A percentile compares a stretch with the other conserved stretches of the same genome.
Conservation (phyloP, 2,113 vertebrate genomes). For the Eonycteris spelaea region DNA sequence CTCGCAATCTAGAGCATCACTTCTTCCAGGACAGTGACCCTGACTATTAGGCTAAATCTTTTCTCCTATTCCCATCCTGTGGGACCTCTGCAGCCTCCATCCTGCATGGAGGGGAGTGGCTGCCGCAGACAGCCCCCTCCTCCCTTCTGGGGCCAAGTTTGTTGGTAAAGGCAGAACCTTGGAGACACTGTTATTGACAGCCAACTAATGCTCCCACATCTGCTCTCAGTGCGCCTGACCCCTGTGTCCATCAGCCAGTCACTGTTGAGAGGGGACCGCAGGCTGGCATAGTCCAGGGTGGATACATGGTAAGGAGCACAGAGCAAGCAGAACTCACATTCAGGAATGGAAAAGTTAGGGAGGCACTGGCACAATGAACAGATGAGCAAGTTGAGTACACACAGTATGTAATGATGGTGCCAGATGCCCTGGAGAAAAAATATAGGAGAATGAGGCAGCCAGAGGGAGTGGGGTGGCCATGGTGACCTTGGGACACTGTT, state of each 20-base stretch:
- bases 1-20: slow-evolving; percentile 3
- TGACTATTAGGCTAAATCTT: background rate
- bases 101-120: no score
- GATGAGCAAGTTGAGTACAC: accelerated
- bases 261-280: accelerated
- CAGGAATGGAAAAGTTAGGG: accelerated
- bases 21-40: accelerated
- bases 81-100: background rate
- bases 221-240: accelerated
- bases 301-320: accelerated
- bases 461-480: accelerated
- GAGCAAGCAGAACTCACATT: accelerated
- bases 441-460: background rate
- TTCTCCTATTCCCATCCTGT: accelerated
- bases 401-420: accelerated
- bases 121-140: accelerated
- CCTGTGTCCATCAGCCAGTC: background rate
- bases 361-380: background rate
- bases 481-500: background rate
- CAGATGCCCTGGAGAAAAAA: background rate
- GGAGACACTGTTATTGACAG: accelerated
- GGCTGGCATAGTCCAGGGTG: accelerated
- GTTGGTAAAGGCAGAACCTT: background rate
- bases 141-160: background rate
- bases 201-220: accelerated